Evolutionary conservation across 2,113 vertebrate genomes (phyloP), one percentile per base, ranked within the genome.

Genomic region (Lagopus muta): DNA sequence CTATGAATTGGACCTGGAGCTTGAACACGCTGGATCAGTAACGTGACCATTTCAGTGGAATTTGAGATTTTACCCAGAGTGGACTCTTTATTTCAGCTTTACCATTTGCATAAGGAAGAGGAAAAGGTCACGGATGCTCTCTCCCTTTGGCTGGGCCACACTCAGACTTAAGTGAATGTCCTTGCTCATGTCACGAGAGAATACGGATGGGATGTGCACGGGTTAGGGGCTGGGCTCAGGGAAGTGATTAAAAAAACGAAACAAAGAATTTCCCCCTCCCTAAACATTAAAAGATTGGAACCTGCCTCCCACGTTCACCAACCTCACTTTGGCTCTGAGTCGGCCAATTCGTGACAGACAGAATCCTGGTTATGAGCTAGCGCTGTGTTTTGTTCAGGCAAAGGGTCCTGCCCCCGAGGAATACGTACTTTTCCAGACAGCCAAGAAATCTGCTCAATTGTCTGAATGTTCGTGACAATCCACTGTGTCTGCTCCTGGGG

Each of bases 71-170:
- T 96, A 97, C 97, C 97, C 96, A 97, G 88, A 97, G 96, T 84
- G 97, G 97, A 97, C 91, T 97, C 96, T 98, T 97, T 98, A 98
- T 98, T 98, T 97, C 96, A 97, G 94, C 77, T 95, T 97, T 95
- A 97, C 94, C 96, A 92, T 91, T 91, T 95, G 96, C 86, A 93
- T 95, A 97, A 97, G 69, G 91, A 95, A 96, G 89, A 96, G 90
- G 89, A 85, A 96, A 94, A 97, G 92, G 93, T 92, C 90, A 94
- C 62, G 0, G 93, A 94, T 93, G 92, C 70, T 96, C 96, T 97
- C 94, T 96, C 94, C 97, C 96, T 93, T 96, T 22, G 55, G 67
- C 64, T 95, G 95, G 95, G 95, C 86, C 96, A 93, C 79, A 80
- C 79, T 92, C 83, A 72, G 67, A 94, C 90, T 97, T 91, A 92